Evolutionary conservation across 2,113 vertebrate genomes (phyloP), one percentile per base, ranked within the genome.

Genomic region (Pseudorasbora parva): DNA sequence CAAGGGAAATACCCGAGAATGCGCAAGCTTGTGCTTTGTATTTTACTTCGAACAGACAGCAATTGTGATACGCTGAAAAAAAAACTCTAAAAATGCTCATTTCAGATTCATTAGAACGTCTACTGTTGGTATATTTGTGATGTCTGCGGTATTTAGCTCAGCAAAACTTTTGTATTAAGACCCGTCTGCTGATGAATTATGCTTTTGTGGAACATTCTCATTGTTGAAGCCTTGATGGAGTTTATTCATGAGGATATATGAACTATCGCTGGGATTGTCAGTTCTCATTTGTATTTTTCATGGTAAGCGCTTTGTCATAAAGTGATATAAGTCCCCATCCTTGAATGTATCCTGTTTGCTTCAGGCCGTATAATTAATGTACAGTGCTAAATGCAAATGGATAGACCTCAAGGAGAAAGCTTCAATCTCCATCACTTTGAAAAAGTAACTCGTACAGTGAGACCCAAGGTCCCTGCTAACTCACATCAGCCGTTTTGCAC

Each of bases 271-370:
- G 78, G 90, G 87, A 88, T 86, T 93, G 92, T 93, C 93, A 90
- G 64, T 88, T 93, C 87, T 88, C 89, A 86, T 93, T 90, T 91
- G 87, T 91, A 90, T 90, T 84, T 87, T 91, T 90, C 90, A 88
- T 68, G 33, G 88, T 85, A 27, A 82, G 89, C 83, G 88, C 88
- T 85, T 84, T 68, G 83, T 72, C 56, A 85, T 43, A 82, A 90
- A 51, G 12, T 87, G 84, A 87, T 88, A 85, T 83, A 89, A 92
- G 89, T 86, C 84, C 69, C 59, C 92, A 90, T 92, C 89, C 89
- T 92, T 92, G 84, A 90, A 89, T 91, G 89, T 89, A 88, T 92
- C 90, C 93, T 91, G 88, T 91, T 86, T 85, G 89, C 71, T 90
- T 93, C 91, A 89, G 87, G 88, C 86, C 87, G 78, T 85, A 84